These are phyloP conservation scores for Pelodytes ibericus DNA, from an alignment of 2,797 vertebrate species.

Conservation along the genomic window DNA sequence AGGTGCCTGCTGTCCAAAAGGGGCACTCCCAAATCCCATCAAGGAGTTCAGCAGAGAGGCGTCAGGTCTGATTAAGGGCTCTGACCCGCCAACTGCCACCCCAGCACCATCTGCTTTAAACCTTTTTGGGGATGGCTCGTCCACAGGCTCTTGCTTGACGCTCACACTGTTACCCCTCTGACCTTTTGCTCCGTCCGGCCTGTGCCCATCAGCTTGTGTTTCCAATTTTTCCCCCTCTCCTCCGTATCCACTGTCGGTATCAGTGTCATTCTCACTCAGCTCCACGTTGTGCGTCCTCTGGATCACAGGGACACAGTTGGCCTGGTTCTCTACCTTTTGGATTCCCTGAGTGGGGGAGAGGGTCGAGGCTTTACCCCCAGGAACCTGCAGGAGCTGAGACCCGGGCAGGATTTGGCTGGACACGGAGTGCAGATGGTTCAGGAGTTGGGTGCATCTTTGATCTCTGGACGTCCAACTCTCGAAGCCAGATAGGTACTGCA, in stretches of 20 bases:
- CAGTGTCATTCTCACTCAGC: slow-evolving; percentile 90
- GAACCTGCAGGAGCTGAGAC: slow-evolving; percentile 73
- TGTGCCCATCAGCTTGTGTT: slow-evolving; percentile 69
- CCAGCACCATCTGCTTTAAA: slow-evolving; percentile 74
- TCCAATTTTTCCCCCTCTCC: slow-evolving; percentile 85
- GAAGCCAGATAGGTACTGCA: slow-evolving; percentile 89
- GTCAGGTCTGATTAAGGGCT: slow-evolving; percentile 72
- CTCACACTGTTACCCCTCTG: slow-evolving; percentile 69
- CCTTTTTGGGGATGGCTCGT: slow-evolving; percentile 82
- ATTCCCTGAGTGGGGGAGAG: slow-evolving; percentile 65
- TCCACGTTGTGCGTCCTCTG: slow-evolving; percentile 88
- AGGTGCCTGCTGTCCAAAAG: slow-evolving; percentile 83
- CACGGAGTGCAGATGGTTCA: slow-evolving; percentile 88
- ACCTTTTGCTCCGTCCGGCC: slow-evolving; percentile 65
- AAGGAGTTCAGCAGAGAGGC: slow-evolving; percentile 85
- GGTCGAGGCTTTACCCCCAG: slow-evolving; percentile 67
- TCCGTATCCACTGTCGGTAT: slow-evolving; percentile 96
- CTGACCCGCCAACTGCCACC: slow-evolving; percentile 44
- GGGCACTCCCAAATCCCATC: slow-evolving; percentile 81
- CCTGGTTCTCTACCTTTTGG: slow-evolving; percentile 77
- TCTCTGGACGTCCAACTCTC: slow-evolving; percentile 91
- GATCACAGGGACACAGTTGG: slow-evolving; percentile 94
- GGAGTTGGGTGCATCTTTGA: slow-evolving; percentile 87
- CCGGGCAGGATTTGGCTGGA: slow-evolving; percentile 82
- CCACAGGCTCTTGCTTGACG: slow-evolving; percentile 90